Evolutionary conservation across 1,140 invertebrate genomes (phyloP).

Genomic region (Drosophila elegans): DNA sequence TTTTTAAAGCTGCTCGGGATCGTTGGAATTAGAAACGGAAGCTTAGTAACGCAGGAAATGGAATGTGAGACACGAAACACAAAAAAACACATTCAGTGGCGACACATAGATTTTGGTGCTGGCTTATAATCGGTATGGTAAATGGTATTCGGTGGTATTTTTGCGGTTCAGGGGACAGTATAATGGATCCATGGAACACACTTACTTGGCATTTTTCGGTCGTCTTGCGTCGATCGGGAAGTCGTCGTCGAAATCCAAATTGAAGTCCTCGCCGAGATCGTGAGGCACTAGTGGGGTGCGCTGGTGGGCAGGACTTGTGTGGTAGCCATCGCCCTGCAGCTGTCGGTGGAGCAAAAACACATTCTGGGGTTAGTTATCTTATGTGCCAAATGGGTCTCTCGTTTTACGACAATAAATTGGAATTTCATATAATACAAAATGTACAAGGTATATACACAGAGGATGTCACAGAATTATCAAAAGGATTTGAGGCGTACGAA

Average conservation of each 20-base stretch:
- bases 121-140: background rate
- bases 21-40: conserved; percentile 15
- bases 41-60: conserved; percentile 12
- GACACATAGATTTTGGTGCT: conserved; percentile 24
- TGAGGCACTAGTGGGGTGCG: conserved; percentile 88
- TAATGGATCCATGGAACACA: conserved; percentile 59
- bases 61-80: conserved; percentile 34
- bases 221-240: conserved; percentile 83
- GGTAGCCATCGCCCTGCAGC: conserved; percentile 92
- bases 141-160: background rate
- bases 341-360: conserved; percentile 67
- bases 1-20: background rate
- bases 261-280: conserved; percentile 86
- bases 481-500: too few species aligned
- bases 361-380: conserved; percentile 4
- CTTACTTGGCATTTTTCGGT: conserved; percentile 96
- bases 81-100: conserved; percentile 29
- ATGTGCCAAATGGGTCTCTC: background rate
- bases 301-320: conserved; percentile 92
- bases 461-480: background rate
- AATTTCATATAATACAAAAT: conserved; percentile 51
- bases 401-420: conserved; percentile 76
- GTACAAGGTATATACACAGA: background rate
- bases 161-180: background rate
- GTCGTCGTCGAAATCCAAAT: conserved; percentile 86